These are phyloP conservation scores for Lineus longissimus DNA, from an alignment of 1,140 invertebrate genomes.

Conservation along the genomic window DNA sequence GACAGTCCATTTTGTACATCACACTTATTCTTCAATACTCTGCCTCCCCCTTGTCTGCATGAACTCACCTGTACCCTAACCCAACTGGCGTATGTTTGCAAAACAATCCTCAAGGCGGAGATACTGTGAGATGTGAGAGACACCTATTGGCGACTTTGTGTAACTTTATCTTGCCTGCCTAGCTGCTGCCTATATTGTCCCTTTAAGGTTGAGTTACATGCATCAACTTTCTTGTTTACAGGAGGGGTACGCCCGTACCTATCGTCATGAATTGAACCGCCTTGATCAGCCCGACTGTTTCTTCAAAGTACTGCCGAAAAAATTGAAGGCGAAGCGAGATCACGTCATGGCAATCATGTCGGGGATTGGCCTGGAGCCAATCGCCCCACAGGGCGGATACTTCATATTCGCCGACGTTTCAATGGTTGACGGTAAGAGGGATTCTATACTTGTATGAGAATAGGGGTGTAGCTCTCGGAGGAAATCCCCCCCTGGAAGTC, in stretches of 20 bases:
- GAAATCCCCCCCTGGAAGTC: conserved; percentile 34
- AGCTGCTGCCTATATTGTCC: too few species aligned
- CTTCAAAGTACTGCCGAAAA: conserved; percentile 72
- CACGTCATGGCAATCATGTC: conserved; percentile 70
- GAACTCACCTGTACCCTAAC: too few species aligned
- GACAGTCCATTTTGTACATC: conserved; percentile 87
- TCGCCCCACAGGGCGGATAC: conserved; percentile 92
- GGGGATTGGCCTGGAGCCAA: conserved; percentile 83
- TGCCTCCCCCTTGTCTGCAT: too few species aligned
- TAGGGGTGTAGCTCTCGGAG: too few species aligned
- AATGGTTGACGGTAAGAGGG: conserved; percentile 28
- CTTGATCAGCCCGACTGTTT: conserved; percentile 73
- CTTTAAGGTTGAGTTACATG: too few species aligned
- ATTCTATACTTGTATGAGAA: too few species aligned
- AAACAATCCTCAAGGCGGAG: too few species aligned
- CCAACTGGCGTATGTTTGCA: too few species aligned
- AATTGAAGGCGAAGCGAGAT: conserved; percentile 81
- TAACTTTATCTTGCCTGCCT: too few species aligned
- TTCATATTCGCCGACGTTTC: conserved; percentile 93
- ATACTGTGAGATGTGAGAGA: too few species aligned
- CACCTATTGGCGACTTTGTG: too few species aligned
- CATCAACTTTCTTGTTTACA: too few species aligned
- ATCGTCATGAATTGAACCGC: conserved; percentile 78
- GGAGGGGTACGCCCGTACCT: conserved; percentile 86
- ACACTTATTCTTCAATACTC: conserved; percentile 81